Conservation (phyloP, 2,888 invertebrate genomes). For the Pammene fasciana region DNA sequence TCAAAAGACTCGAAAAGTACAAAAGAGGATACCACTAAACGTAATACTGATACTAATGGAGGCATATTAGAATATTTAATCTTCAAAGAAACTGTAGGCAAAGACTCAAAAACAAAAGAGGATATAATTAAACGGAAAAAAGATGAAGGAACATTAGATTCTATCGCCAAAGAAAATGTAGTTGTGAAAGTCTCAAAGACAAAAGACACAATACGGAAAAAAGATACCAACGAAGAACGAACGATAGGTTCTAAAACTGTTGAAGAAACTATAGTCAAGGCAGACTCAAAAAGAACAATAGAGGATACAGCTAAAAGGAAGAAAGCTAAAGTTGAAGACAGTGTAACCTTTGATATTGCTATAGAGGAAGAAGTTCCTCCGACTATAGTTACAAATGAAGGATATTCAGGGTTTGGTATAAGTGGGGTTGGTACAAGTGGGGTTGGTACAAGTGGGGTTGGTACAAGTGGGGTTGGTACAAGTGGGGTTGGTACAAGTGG, state of each 20-base stretch:
- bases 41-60: not conserved
- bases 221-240: not conserved
- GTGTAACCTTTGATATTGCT: not conserved
- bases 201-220: not conserved
- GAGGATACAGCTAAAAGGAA: not conserved
- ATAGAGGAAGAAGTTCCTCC: not conserved
- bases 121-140: no score
- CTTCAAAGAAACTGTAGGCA: no score
- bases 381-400: no score
- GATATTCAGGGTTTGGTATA: no score
- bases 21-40: not conserved
- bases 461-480: not conserved
- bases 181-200: no score
- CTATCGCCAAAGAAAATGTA: no score
- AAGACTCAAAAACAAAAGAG: no score
- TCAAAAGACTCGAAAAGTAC: not conserved
- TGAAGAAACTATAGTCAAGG: not conserved
- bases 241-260: not conserved
- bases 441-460: no score
- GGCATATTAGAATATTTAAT: no score
- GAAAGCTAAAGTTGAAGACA: not conserved
- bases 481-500: not conserved
- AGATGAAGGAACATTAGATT: no score
- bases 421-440: no score
- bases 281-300: not conserved